These are phyloP conservation scores for Leptinotarsa tumamoca DNA, from an alignment of 2,888 invertebrate species.

Conservation along the genomic window DNA sequence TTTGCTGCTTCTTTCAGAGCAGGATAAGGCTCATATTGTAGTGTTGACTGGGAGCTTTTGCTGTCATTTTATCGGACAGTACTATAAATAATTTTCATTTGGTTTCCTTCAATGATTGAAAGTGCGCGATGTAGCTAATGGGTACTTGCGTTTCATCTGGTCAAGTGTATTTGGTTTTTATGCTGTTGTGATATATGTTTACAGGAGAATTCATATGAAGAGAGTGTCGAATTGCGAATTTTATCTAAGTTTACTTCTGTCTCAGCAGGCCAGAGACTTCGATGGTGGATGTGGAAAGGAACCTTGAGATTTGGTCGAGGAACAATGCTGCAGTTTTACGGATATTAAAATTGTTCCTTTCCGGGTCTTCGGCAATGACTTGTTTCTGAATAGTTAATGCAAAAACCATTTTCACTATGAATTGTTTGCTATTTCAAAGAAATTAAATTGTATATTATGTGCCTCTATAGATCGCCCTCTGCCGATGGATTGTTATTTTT, in stretches of 20 bases:
- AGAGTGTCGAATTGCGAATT: not conserved
- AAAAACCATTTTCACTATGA: not conserved
- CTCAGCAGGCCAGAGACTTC: constrained; percentile 24
- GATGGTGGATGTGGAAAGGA: constrained; percentile 30
- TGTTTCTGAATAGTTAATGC: not conserved
- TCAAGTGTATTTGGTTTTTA: constrained; percentile 12
- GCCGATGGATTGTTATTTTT: too few relatives aligned
- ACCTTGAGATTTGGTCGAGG: constrained; percentile 24
- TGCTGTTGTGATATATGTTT: constrained; percentile 19
- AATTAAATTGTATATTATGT: too few relatives aligned
- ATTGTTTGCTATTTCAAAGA: too few relatives aligned
- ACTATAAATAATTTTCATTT: constrained; percentile 18
- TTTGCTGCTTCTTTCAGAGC: constrained; percentile 17
- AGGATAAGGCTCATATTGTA: not conserved
- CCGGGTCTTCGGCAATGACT: not conserved
- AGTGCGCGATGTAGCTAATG: constrained; percentile 18
- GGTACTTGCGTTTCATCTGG: constrained; percentile 21
- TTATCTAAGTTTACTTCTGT: constrained; percentile 18
- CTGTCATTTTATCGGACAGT: constrained; percentile 26
- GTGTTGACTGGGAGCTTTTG: not conserved
- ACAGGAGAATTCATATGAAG: constrained; percentile 5
- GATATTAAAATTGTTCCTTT: not conserved
- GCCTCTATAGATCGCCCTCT: too few relatives aligned
- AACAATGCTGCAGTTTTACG: constrained; percentile 11
- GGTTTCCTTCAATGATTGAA: constrained; percentile 34